Evolutionary conservation across 2,888 invertebrate genomes (phyloP).

Genomic region (Galeruca laticollis): DNA sequence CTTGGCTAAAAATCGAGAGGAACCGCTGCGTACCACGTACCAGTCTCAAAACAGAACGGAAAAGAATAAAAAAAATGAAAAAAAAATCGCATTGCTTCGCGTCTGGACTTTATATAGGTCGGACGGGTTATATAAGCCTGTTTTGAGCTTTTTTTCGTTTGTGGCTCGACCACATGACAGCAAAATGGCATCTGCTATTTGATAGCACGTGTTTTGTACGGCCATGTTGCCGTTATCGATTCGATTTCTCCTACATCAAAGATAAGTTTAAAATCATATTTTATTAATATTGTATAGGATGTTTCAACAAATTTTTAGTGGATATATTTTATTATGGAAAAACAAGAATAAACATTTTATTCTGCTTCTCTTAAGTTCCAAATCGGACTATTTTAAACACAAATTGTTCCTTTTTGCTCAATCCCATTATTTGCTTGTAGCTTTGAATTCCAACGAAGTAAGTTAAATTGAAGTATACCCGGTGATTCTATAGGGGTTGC

Average conservation of each 20-base stretch:
- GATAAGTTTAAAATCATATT: no score
- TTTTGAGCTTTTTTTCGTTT: constrained; percentile 47
- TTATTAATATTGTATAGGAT: no score
- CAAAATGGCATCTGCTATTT: constrained; percentile 63
- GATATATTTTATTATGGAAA: no score
- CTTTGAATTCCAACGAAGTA: no score
- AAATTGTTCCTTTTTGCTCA: no score
- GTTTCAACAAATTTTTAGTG: no score
- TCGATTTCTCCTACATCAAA: background rate
- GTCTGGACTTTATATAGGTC: constrained; percentile 67
- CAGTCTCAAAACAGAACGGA: constrained; percentile 47
- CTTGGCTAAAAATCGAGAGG: constrained; percentile 50
- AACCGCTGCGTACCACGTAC: constrained; percentile 24
- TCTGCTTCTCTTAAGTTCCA: no score
- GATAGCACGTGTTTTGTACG: constrained; percentile 53
- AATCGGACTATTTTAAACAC: no score
- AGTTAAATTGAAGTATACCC: no score
- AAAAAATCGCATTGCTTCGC: constrained; percentile 62
- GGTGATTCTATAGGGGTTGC: no score
- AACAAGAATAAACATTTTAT: no score
- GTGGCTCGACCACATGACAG: constrained; percentile 53
- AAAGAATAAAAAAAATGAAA: constrained; percentile 37
- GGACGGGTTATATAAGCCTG: constrained; percentile 60
- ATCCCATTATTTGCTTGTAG: no score
- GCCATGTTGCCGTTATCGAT: constrained; percentile 28